Evolutionary conservation across 2,888 invertebrate species (phyloP), one percentile per base, ranked within the genome.

Genomic region (Ennomos fuscantarius): DNA sequence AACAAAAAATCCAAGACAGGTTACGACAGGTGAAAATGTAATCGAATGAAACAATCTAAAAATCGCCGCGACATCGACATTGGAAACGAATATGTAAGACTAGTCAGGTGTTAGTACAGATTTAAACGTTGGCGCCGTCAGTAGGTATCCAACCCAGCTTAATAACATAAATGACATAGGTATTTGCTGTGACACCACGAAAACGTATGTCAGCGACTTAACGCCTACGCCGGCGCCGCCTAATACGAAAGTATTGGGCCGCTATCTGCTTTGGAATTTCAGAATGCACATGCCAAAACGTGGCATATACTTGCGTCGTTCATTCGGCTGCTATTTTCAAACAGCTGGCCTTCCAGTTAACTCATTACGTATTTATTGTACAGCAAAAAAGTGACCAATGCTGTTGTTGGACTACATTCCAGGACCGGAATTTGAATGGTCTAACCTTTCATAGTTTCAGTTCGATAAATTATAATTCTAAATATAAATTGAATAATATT

Each of bases 31-130:
- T 24, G 9, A 40, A 15, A 9, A 40, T 9, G 15, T 1, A 50
- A 42, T 15, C 8, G n/a, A 15, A 11, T 12, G 2, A 12, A 2
- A 2, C 8, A 6, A 11, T 35, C 8, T 12, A 32, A 33, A 36
- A n/a, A 50, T 54, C 56, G 43, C 48, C 51, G 43, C 51, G 62
- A 60, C 57, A 60, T 74, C 51, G 62, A 60, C 57, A 60, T 74
- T 76, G 72, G 68, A 69, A 71, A 72, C 62, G 52, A 65, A 68
- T 42, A 60, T 50, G 51, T 53, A 64, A 63, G 72, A 74, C 79
- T 76, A 74, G 72, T 74, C 79, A 76, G 75, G 72, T 78, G 73
- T 70, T 72, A 78, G 66, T 78, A 70, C 74, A 66, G 70, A 81
- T 76, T 72, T 80, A 80, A 76, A 72, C 68, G 62, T 74, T 74